These are phyloP conservation scores for Larimichthys crocea DNA, from an alignment of 2,113 vertebrate species.

Conservation along the genomic window DNA sequence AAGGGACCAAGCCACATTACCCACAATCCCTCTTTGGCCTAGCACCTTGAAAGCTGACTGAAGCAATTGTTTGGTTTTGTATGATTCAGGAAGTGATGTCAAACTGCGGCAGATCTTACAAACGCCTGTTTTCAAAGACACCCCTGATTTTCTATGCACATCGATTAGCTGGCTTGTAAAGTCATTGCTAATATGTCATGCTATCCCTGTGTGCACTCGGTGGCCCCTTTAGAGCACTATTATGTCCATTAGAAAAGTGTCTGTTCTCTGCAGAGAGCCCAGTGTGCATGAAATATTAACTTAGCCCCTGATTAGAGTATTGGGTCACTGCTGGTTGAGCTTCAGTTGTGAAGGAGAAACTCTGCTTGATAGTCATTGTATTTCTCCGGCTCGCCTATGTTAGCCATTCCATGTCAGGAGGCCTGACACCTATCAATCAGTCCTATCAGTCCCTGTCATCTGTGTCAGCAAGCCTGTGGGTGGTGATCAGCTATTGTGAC, in stretches of 20 bases:
- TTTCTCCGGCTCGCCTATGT: conserved; percentile 19
- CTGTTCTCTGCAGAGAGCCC: conserved; percentile 44
- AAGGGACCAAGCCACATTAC: conserved; percentile 55
- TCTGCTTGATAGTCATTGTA: conserved; percentile 11
- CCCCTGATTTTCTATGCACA: conserved; percentile 33
- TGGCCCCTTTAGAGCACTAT: conserved; percentile 54
- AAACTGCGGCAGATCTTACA: conserved; percentile 22
- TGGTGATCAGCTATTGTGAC: conserved; percentile 67
- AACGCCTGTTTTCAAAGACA: conserved; percentile 59
- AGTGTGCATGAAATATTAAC: conserved; percentile 75
- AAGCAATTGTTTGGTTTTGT: conserved; percentile 56
- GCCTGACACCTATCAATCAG: conserved; percentile 69
- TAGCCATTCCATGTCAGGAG: conserved; percentile 39
- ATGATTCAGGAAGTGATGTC: conserved; percentile 61
- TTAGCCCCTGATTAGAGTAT: conserved; percentile 39
- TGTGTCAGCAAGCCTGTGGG: conserved; percentile 44
- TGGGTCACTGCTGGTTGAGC: conserved; percentile 45
- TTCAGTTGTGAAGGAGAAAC: conserved; percentile 28
- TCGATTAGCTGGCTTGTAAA: conserved; percentile 74
- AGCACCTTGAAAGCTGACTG: conserved; percentile 51
- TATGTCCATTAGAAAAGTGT: conserved; percentile 72
- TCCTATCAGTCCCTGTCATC: conserved; percentile 53
- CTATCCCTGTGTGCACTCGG: conserved; percentile 51
- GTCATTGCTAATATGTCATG: conserved; percentile 66
- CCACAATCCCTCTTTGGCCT: conserved; percentile 57